Conservation (phyloP, 2,888 invertebrate species). For the Cecidostiba fungosa region DNA sequence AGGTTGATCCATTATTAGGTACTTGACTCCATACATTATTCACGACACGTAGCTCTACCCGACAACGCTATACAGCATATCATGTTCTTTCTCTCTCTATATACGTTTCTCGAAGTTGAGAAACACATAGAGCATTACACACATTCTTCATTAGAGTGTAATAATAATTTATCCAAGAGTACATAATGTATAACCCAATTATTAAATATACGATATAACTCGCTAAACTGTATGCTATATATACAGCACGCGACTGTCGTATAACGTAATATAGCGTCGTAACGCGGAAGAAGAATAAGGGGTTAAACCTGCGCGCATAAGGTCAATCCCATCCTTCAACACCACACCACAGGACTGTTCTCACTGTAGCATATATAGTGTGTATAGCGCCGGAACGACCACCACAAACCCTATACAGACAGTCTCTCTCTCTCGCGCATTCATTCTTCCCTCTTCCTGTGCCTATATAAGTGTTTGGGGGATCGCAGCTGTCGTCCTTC, state of each 20-base stretch:
- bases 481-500: constrained; percentile 7
- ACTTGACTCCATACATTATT: constrained; percentile 42
- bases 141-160: background rate
- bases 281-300: background rate
- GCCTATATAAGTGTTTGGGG: constrained; percentile 3
- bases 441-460: constrained; percentile 21
- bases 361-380: background rate
- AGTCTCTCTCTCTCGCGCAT: constrained; percentile 33
- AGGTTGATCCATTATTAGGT: constrained; percentile 42
- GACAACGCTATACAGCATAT: background rate
- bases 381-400: background rate
- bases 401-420: background rate
- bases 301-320: constrained; percentile 11
- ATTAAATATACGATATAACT: too few relatives aligned
- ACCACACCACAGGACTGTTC: background rate
- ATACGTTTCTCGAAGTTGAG: background rate
- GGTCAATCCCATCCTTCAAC: constrained; percentile 8
- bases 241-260: too few relatives aligned
- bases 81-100: background rate
- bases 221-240: too few relatives aligned
- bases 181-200: too few relatives aligned
- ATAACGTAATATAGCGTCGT: background rate
- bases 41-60: constrained; percentile 10
- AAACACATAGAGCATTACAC: background rate
- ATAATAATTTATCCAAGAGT: background rate